A percentile compares a stretch with the other conserved stretches of the same genome.
Conservation (phyloP, 2,888 invertebrate species). For the Hoplodrina ambigua region DNA sequence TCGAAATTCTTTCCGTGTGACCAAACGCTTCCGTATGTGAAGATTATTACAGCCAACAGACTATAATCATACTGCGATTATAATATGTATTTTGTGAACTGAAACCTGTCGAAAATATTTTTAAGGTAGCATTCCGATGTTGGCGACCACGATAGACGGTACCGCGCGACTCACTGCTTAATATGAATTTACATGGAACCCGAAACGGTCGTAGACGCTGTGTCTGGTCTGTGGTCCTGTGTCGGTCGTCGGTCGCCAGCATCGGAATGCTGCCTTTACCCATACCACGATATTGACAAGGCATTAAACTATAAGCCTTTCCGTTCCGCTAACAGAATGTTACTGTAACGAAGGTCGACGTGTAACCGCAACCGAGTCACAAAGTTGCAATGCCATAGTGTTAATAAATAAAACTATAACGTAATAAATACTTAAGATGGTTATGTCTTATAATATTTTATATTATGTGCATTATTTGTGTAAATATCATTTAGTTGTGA, state of each 20-base stretch:
- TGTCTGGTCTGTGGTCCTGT: too few relatives aligned
- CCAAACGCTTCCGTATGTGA: slow-evolving; percentile 33
- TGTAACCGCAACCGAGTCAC: slow-evolving; percentile 83
- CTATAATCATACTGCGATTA: slow-evolving; percentile 54
- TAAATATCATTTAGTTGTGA: slow-evolving; percentile 81
- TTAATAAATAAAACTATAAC: slow-evolving; percentile 76
- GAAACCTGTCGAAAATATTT: slow-evolving; percentile 46
- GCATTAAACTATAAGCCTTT: slow-evolving; percentile 40
- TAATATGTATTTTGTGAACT: slow-evolving; percentile 45
- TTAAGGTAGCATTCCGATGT: neutral
- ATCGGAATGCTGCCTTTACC: neutral
- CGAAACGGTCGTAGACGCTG: too few relatives aligned
- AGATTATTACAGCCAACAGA: slow-evolving; percentile 37
- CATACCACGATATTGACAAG: slow-evolving; percentile 45
- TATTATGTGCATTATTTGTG: slow-evolving; percentile 83
- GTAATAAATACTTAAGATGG: slow-evolving; percentile 81
- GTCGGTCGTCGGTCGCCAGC: too few relatives aligned
- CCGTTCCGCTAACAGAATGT: slow-evolving; percentile 56
- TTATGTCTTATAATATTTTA: slow-evolving; percentile 82
- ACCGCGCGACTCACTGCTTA: too few relatives aligned
- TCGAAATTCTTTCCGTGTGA: slow-evolving; percentile 43
- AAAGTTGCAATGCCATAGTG: slow-evolving; percentile 88
- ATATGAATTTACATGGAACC: too few relatives aligned
- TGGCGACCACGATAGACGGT: too few relatives aligned
- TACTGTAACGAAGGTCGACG: slow-evolving; percentile 64